Conservation (phyloP, 2,797 vertebrate genomes). For the Allobates femoralis region DNA sequence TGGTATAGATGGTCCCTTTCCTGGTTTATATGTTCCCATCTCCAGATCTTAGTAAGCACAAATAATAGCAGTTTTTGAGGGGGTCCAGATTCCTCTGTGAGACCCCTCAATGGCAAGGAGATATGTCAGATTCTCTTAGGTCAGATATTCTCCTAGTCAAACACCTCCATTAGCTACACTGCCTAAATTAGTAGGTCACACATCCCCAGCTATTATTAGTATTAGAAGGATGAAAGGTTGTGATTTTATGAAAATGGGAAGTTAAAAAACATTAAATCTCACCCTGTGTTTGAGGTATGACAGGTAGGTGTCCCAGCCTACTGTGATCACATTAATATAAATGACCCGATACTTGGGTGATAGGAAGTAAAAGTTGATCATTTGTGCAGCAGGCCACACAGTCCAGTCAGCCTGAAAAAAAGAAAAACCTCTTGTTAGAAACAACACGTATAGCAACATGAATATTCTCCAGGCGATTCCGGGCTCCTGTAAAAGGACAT, state of each 20-base stretch:
- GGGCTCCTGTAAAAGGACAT: too few species aligned
- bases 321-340: conserved; percentile 89
- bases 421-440: not conserved
- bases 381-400: conserved; percentile 89
- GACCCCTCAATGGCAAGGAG: too few species aligned
- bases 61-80: too few species aligned
- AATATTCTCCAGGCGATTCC: not conserved
- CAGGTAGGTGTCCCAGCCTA: conserved; percentile 94
- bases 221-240: not conserved
- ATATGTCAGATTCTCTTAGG: too few species aligned
- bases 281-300: conserved; percentile 94
- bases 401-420: conserved; percentile 87
- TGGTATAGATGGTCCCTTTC: too few species aligned
- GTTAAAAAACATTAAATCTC: conserved; percentile 63
- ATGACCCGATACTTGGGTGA: conserved; percentile 84
- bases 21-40: too few species aligned
- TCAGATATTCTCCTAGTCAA: too few species aligned
- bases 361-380: conserved; percentile 92
- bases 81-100: too few species aligned
- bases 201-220: too few species aligned
- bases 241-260: not conserved
- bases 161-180: too few species aligned
- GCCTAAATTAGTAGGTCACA: too few species aligned
- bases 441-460: not conserved
- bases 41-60: too few species aligned